Evolutionary conservation across 2,888 invertebrate species (phyloP), one percentile per base, ranked within the genome.

Genomic region (Dione vanillae): DNA sequence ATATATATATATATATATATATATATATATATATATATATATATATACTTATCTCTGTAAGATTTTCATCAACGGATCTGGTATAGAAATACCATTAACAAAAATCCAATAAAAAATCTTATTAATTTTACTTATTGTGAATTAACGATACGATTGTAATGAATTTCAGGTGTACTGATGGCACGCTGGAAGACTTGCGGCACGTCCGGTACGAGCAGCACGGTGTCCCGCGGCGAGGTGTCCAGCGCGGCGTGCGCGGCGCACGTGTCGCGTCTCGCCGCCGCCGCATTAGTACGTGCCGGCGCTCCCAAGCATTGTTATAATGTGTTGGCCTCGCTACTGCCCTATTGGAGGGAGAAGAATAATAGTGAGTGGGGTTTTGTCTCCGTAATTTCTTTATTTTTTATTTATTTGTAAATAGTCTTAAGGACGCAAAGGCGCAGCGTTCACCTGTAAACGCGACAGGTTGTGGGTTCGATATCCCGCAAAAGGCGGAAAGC

Each of bases 291-390:
- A 0, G 88, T 90, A 35, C 84, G 87, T 0, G 91, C 91, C 19
- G 85, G 83, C 16, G 91, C 92, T 58, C 90, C 91, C 1, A 79
- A 78, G 16, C 92, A 92, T 81, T 92, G 92, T 85, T 91, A 88
- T 83, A 74, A 78, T 2, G 90, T 92, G 73, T 86, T 93, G 2
- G 80, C 88, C 0, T 85, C 87, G 1, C 78, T 93, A 71, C 83
- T 92, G 74, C 95, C 96, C 8, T 96, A 97, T 83, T 98, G 97
- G 97, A 96, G 96, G 76, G 94, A 94, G 56, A 91, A 92, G 70
- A 77, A 74, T n/a, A 66, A 71, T 69, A 77, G 78, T 76, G 85
- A 89, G 72, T 27, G 2, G 2, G 27, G 27, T 2, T 27, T 27
- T 27, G 2, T 5, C 27, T 27, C 5, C 2, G 2, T 27, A 5